Evolutionary conservation across 1,140 invertebrate genomes (phyloP).

Genomic region (Euglossa dilemma): DNA sequence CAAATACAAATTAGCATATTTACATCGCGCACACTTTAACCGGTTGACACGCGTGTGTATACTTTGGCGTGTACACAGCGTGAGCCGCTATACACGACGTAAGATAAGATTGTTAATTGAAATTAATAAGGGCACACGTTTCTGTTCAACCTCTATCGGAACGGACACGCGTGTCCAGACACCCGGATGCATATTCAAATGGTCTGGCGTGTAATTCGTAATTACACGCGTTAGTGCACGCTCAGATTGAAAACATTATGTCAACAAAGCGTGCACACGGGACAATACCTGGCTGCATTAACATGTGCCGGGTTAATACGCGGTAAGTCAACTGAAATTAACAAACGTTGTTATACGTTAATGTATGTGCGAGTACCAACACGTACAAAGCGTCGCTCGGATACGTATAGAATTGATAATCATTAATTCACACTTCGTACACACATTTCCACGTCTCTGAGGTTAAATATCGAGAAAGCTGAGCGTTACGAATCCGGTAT

Average conservation of each 20-base stretch:
- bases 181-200: too few relatives aligned
- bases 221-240: background rate
- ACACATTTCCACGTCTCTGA: background rate
- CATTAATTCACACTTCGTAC: background rate
- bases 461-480: background rate
- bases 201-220: background rate
- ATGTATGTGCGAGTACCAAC: background rate
- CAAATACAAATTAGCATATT: too few relatives aligned
- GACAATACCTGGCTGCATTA: background rate
- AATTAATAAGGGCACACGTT: background rate
- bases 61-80: background rate
- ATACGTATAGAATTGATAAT: background rate
- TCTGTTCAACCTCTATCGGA: background rate
- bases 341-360: background rate
- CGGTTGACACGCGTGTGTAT: too few relatives aligned
- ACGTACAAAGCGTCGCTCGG: too few relatives aligned
- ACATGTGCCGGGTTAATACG: background rate
- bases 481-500: too few relatives aligned
- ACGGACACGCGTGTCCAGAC: background rate
- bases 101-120: background rate
- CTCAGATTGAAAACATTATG: background rate
- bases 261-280: background rate
- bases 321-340: conserved; percentile 1
- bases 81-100: background rate
- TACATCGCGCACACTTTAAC: too few relatives aligned